Percentiles rank a stretch among this genome's conserved stretches.
These are phyloP conservation scores for Phrynosoma blainvillii DNA, from an alignment of 2,113 vertebrate species.

Conservation along the genomic window DNA sequence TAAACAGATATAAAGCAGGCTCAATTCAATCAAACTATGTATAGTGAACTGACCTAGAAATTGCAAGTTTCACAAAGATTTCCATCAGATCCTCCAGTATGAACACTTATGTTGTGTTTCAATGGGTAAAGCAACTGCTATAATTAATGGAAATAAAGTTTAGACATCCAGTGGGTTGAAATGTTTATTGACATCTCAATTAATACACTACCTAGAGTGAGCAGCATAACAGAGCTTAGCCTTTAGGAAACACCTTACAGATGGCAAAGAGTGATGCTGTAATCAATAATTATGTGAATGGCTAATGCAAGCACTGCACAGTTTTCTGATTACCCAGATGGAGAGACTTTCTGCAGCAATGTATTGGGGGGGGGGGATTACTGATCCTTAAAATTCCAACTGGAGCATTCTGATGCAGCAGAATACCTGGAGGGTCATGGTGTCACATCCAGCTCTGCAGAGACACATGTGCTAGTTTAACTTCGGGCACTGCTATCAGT, in stretches of 20 bases:
- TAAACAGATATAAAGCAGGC: not conserved
- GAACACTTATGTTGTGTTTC: not conserved
- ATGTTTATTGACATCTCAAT: conserved; percentile 23
- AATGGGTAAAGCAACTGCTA: not conserved
- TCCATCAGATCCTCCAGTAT: not conserved
- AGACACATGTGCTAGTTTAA: conserved; percentile 34
- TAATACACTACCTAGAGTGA: conserved; percentile 21
- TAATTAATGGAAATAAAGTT: conserved; percentile 22
- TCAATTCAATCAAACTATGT: not conserved
- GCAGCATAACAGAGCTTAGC: conserved; percentile 6
- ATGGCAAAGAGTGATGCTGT: conserved; percentile 22
- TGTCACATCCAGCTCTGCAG: not conserved
- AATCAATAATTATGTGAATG: conserved; percentile 38
- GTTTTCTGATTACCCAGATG: conserved; percentile 26
- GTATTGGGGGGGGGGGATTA: conserved; percentile 18
- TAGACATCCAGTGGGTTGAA: conserved; percentile 5
- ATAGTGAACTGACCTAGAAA: not conserved
- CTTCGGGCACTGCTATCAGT: conserved; percentile 1
- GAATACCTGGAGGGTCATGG: conserved; percentile 12
- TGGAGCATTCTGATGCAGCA: conserved; percentile 15
- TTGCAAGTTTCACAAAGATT: not conserved
- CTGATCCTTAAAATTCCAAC: conserved; percentile 27
- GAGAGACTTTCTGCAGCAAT: conserved; percentile 13
- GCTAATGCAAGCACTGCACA: conserved; percentile 25
- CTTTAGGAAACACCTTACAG: conserved; percentile 35